Conservation (phyloP, 2,113 vertebrate genomes). For the Protomyctophum bolini region DNA sequence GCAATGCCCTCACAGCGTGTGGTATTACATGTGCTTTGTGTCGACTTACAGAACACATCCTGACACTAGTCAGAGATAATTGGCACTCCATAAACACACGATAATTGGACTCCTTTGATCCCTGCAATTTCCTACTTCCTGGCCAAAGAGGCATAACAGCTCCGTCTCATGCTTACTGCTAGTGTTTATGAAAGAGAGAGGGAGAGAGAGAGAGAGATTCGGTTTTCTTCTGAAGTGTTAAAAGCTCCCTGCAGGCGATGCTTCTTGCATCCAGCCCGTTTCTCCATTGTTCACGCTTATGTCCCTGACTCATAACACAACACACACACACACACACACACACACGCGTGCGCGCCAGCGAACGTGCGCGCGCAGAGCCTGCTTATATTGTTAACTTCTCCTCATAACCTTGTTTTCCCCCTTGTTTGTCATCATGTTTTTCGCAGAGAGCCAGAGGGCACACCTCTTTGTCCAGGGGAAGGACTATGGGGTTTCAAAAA, state of each 20-base stretch:
- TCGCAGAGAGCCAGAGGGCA: slow-evolving; percentile 88
- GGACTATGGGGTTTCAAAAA: slow-evolving; percentile 96
- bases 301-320: slow-evolving; percentile 63
- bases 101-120: slow-evolving; percentile 78
- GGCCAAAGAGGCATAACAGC: slow-evolving; percentile 62
- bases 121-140: slow-evolving; percentile 69
- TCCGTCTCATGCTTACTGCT: slow-evolving; percentile 65
- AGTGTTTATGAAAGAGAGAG: slow-evolving; percentile 57
- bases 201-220: slow-evolving; percentile 37
- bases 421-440: slow-evolving; percentile 51
- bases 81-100: slow-evolving; percentile 75
- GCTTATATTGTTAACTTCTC: slow-evolving; percentile 41
- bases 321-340: no score
- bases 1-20: not conserved
- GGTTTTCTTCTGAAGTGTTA: slow-evolving; percentile 73
- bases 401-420: slow-evolving; percentile 36
- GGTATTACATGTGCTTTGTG: slow-evolving; percentile 20
- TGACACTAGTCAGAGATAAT: slow-evolving; percentile 73
- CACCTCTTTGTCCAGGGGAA: slow-evolving; percentile 93
- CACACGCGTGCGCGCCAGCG: no score
- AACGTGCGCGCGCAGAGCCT: slow-evolving; percentile 19
- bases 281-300: slow-evolving; percentile 64
- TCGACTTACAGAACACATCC: slow-evolving; percentile 64
- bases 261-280: slow-evolving; percentile 67
- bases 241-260: slow-evolving; percentile 69